These are phyloP conservation scores for Drosophila tani DNA, from an alignment of 1,140 invertebrate species.

Conservation along the genomic window DNA sequence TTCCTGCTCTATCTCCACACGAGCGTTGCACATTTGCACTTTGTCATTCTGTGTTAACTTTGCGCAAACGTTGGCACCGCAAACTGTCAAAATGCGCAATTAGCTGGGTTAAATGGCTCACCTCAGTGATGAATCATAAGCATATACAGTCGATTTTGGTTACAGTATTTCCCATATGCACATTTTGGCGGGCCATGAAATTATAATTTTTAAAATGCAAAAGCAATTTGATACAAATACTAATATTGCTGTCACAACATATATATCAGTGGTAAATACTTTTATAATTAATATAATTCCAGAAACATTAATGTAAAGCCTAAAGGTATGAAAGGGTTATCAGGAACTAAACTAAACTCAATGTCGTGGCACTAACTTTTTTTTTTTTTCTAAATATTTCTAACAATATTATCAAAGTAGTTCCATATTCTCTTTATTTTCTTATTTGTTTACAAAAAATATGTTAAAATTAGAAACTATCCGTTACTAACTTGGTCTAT, in stretches of 20 bases:
- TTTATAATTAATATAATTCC: neutral
- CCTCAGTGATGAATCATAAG: constrained; percentile 46
- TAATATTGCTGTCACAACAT: neutral
- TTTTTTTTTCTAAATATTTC: too few relatives aligned
- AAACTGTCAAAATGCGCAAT: constrained; percentile 73
- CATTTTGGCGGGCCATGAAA: neutral
- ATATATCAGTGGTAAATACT: too few relatives aligned
- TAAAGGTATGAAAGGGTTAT: too few relatives aligned
- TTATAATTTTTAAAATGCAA: neutral
- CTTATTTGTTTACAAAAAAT: too few relatives aligned
- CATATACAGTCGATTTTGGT: constrained; percentile 1
- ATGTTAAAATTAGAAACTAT: too few relatives aligned
- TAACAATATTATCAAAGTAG: too few relatives aligned
- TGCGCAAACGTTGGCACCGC: constrained; percentile 63
- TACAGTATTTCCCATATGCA: neutral
- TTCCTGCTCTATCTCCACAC: constrained; percentile 41
- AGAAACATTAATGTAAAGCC: too few relatives aligned
- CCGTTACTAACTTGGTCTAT: neutral
- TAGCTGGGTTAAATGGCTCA: constrained; percentile 48
- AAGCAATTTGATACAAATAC: neutral
- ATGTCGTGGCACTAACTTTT: too few relatives aligned
- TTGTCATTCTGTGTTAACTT: constrained; percentile 53
- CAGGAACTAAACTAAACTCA: too few relatives aligned
- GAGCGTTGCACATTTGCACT: constrained; percentile 51
- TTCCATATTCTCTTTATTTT: too few relatives aligned